Conservation (phyloP, 2,888 invertebrate genomes). For the Nemotelus pantherinus region DNA sequence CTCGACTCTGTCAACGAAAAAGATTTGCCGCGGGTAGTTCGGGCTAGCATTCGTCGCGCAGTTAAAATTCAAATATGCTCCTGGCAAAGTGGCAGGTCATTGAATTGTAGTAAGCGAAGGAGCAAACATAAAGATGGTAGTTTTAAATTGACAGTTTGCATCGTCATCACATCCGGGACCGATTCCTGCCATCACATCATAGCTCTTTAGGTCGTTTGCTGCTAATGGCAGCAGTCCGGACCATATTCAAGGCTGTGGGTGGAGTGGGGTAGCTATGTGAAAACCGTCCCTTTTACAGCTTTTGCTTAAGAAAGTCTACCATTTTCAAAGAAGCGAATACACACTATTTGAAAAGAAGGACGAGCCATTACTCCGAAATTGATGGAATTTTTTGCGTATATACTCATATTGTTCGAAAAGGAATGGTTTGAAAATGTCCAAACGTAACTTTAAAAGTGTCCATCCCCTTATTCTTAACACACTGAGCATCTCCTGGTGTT, state of each 20-base stretch:
- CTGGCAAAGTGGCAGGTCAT: slow-evolving; percentile 16
- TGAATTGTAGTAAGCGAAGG: slow-evolving; percentile 27
- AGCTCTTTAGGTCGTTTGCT: too few species aligned
- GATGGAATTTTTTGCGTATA: slow-evolving; percentile 34
- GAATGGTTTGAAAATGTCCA: slow-evolving; percentile 28
- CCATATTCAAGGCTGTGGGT: too few species aligned
- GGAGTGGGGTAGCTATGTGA: too few species aligned
- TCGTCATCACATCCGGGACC: not conserved
- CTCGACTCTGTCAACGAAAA: not conserved
- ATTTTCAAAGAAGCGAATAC: too few species aligned
- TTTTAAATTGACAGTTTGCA: slow-evolving; percentile 24
- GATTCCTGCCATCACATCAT: too few species aligned
- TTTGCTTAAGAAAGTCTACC: too few species aligned
- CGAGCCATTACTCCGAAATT: slow-evolving; percentile 42
- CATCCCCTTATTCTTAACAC: not conserved
- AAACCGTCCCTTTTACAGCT: too few species aligned
- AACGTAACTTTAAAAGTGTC: not conserved
- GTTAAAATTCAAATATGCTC: slow-evolving; percentile 1
- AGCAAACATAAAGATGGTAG: slow-evolving; percentile 31
- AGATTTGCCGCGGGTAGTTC: not conserved
- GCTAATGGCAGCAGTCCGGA: too few species aligned
- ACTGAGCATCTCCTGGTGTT: not conserved
- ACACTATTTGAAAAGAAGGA: not conserved
- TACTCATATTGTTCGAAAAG: slow-evolving; percentile 22
- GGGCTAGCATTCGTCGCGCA: too few species aligned